Conservation (phyloP, 1,140 invertebrate genomes). For the Lithobius niger region DNA sequence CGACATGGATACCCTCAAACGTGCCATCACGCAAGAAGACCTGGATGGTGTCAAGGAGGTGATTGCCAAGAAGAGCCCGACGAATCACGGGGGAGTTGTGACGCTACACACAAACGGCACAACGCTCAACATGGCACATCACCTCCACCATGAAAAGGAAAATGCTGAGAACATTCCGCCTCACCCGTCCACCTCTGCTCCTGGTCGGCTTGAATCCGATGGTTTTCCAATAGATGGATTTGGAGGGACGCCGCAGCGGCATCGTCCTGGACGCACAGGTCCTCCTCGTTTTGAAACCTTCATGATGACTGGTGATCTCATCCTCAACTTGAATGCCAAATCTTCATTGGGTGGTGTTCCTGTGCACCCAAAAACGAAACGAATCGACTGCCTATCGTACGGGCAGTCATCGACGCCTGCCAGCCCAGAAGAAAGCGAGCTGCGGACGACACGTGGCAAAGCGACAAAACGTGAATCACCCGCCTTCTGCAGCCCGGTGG, state of each 20-base stretch:
- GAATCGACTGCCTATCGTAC: constrained; percentile 38
- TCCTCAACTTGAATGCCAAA: constrained; percentile 56
- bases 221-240: background rate
- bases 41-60: constrained; percentile 19
- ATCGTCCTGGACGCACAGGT: background rate
- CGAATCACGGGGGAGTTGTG: background rate
- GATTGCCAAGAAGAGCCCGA: constrained; percentile 13
- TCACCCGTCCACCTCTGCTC: constrained; percentile 7
- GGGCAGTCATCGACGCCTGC: constrained; percentile 57
- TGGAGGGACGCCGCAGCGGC: background rate
- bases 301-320: constrained; percentile 94
- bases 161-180: constrained; percentile 19
- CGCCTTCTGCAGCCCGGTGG: constrained; percentile 19
- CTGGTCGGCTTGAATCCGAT: constrained; percentile 4
- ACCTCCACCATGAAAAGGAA: constrained; percentile 9
- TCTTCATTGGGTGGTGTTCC: constrained; percentile 37
- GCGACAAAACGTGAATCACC: constrained; percentile 23
- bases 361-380: constrained; percentile 41
- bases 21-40: constrained; percentile 21
- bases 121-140: constrained; percentile 8
- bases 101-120: constrained; percentile 27
- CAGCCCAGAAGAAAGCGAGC: constrained; percentile 52
- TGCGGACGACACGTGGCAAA: constrained; percentile 26
- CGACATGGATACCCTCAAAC: constrained; percentile 19
- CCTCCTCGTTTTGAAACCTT: constrained; percentile 63